Conservation (phyloP, 2,888 invertebrate species). For the Encarsia formosa region DNA sequence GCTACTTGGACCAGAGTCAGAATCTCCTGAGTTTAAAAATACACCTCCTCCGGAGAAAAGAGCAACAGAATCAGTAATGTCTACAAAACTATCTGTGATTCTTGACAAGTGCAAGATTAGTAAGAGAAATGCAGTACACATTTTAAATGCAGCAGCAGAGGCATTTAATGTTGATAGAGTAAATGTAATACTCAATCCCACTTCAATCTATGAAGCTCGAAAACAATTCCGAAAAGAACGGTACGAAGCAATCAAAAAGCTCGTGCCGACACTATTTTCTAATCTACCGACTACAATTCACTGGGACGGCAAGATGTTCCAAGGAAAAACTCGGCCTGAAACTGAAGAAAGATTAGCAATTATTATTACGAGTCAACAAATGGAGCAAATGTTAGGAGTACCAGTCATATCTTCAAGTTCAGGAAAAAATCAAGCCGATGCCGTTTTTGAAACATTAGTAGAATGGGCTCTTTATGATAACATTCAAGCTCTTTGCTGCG, state of each 20-base stretch:
- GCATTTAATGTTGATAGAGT: background rate
- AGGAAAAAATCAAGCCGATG: background rate
- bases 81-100: background rate
- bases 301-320: background rate
- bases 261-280: background rate
- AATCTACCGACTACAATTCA: too few species aligned
- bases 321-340: background rate
- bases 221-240: background rate
- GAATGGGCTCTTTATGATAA: background rate
- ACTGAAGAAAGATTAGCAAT: background rate
- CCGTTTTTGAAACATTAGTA: background rate
- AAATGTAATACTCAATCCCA: background rate
- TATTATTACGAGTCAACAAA: background rate
- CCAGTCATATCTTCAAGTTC: background rate
- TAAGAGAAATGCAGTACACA: background rate
- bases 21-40: background rate
- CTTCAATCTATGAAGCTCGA: background rate
- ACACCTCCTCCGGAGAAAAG: background rate
- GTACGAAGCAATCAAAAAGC: background rate
- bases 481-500: too few species aligned
- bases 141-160: background rate
- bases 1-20: background rate
- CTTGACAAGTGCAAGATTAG: background rate
- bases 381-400: background rate
- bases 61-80: background rate